A percentile compares a stretch with the other conserved stretches of the same genome.
These are phyloP conservation scores for Aphelenchoides fujianensis DNA, from an alignment of 1,140 invertebrate genomes.

Conservation along the genomic window DNA sequence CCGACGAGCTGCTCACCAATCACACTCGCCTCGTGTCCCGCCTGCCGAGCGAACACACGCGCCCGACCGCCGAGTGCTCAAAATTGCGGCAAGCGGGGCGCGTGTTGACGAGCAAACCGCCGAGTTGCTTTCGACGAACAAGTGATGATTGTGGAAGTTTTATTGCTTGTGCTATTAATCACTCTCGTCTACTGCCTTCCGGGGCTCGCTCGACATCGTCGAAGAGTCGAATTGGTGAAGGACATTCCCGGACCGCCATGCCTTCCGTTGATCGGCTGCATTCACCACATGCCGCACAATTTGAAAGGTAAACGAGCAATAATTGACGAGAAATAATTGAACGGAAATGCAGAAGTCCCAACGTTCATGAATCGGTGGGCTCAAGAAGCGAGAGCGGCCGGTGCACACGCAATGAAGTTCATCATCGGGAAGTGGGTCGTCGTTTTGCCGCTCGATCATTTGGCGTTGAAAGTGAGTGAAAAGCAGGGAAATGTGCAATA, in stretches of 20 bases:
- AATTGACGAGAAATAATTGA: not conserved
- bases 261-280: constrained; percentile 1
- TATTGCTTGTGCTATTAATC: too few relatives aligned
- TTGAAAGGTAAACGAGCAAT: not conserved
- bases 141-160: too few relatives aligned
- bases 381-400: not conserved
- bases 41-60: too few relatives aligned
- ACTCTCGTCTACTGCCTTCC: too few relatives aligned
- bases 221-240: not conserved
- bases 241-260: not conserved
- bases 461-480: not conserved
- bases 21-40: too few relatives aligned
- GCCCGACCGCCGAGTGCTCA: too few relatives aligned
- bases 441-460: not conserved
- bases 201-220: too few relatives aligned
- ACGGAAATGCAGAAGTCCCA: not conserved
- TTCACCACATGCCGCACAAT: not conserved
- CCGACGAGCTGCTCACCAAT: too few relatives aligned
- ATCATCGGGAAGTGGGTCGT: not conserved
- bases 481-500: not conserved
- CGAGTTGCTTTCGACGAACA: too few relatives aligned
- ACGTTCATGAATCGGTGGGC: not conserved
- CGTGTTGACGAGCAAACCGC: too few relatives aligned
- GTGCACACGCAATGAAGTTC: not conserved
- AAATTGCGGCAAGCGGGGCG: too few relatives aligned